Conservation (phyloP, 2,113 vertebrate species). For the Pseudopodoces humilis region DNA sequence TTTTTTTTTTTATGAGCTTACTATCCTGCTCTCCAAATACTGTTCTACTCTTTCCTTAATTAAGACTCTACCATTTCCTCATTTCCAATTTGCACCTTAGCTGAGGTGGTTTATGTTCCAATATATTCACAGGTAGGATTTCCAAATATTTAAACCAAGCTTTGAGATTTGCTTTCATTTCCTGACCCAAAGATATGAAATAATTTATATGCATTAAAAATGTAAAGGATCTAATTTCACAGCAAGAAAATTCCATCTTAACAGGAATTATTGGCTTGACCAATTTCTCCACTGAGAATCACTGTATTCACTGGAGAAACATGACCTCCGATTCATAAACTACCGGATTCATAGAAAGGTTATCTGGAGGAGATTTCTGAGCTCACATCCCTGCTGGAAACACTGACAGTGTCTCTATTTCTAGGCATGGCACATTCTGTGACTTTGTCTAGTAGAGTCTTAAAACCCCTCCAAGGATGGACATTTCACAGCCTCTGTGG, state of each 20-base stretch:
- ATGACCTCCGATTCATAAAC: background rate
- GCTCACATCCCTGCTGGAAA: background rate
- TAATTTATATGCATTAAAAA: background rate
- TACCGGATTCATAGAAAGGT: background rate
- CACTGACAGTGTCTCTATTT: background rate
- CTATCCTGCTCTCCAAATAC: background rate
- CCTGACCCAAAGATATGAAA: background rate
- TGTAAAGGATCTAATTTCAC: background rate
- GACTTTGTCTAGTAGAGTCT: background rate
- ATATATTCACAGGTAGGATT: background rate
- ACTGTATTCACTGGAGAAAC: background rate
- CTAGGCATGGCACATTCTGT: fast-evolving
- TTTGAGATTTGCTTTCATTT: background rate
- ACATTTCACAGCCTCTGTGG: background rate
- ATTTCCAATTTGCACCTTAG: background rate
- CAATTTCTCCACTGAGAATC: background rate
- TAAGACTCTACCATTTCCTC: background rate
- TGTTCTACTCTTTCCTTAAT: background rate
- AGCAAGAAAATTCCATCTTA: background rate
- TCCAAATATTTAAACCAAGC: conserved; percentile 1
- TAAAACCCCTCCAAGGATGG: background rate
- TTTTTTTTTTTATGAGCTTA: background rate
- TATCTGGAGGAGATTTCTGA: background rate
- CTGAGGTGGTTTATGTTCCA: background rate
- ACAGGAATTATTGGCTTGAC: background rate